Conservation (phyloP, 2,797 vertebrate species). For the Urocyon cinereoargenteus region DNA sequence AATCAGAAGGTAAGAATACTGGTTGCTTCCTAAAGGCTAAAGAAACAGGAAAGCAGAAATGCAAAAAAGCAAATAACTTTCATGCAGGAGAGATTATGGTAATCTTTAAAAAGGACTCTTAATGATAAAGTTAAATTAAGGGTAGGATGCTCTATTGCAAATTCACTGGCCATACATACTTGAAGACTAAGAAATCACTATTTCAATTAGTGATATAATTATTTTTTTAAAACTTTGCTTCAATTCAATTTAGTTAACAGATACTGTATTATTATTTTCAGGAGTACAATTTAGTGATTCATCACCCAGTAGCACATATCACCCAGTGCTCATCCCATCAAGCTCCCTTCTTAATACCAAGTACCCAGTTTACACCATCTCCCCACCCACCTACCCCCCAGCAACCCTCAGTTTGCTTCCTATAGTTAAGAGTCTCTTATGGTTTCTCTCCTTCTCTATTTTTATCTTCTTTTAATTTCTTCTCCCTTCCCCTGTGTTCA, state of each 20-base stretch:
- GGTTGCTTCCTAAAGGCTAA: conserved; percentile 19
- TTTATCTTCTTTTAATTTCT: neutral
- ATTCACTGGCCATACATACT: neutral
- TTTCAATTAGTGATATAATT: neutral
- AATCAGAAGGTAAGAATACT: conserved; percentile 94
- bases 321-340: neutral
- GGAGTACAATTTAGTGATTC: neutral
- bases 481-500: neutral
- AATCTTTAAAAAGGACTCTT: neutral
- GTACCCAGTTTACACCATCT: neutral
- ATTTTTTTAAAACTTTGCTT: neutral
- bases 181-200: conserved; percentile 51
- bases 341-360: neutral
- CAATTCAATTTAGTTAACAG: neutral
- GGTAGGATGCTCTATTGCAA: neutral
- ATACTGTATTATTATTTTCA: neutral
- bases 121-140: conserved; percentile 27
- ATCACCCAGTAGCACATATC: neutral
- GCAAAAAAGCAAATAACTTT: conserved; percentile 17
- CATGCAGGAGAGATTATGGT: neutral
- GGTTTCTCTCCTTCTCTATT: neutral
- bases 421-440: neutral
- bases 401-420: neutral
- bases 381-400: neutral
- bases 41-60: conserved; percentile 33